A percentile compares a stretch with the other conserved stretches of the same genome.
phyloP scores from a whole-genome alignment of 2,888 invertebrate species.

The Artemia sinica region DNA sequence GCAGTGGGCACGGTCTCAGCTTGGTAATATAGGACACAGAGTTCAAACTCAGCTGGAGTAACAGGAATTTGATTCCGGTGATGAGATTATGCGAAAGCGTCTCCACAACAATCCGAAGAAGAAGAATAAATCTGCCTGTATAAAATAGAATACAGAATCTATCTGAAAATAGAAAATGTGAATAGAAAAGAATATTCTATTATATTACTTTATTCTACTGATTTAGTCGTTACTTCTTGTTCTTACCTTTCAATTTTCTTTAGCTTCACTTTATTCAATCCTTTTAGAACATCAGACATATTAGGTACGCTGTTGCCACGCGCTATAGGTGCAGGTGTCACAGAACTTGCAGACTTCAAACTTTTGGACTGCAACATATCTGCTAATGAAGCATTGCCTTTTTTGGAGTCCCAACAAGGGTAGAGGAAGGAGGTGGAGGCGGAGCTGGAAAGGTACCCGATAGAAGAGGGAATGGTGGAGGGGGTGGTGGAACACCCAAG shows the following conservation, averaged over 20 bases:
- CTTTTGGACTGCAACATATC: conserved; percentile 19
- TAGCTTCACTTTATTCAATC: conserved; percentile 22
- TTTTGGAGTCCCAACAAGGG: neutral
- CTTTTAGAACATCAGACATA: conserved; percentile 22
- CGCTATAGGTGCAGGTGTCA: neutral
- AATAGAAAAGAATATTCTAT: too few species aligned
- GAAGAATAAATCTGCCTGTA: too few species aligned
- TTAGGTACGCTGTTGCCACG: conserved; percentile 20
- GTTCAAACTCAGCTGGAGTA: too few species aligned
- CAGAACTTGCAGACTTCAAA: conserved; percentile 16
- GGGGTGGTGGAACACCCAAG: conserved; percentile 18
- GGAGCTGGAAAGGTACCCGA: conserved; percentile 11
- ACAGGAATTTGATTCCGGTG: too few species aligned
- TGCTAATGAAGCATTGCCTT: conserved; percentile 18
- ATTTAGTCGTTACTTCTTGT: neutral
- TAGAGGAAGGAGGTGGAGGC: conserved; percentile 10
- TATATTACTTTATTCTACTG: too few species aligned
- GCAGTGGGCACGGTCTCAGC: too few species aligned
- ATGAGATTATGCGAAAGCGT: too few species aligned
- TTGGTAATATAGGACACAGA: too few species aligned
- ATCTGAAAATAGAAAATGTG: too few species aligned
- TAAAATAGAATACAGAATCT: too few species aligned
- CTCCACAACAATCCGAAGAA: too few species aligned
- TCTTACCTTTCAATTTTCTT: conserved; percentile 23
- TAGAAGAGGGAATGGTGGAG: conserved; percentile 9